Conservation (phyloP, 2,113 vertebrate species). For the Mesitornis unicolor region DNA sequence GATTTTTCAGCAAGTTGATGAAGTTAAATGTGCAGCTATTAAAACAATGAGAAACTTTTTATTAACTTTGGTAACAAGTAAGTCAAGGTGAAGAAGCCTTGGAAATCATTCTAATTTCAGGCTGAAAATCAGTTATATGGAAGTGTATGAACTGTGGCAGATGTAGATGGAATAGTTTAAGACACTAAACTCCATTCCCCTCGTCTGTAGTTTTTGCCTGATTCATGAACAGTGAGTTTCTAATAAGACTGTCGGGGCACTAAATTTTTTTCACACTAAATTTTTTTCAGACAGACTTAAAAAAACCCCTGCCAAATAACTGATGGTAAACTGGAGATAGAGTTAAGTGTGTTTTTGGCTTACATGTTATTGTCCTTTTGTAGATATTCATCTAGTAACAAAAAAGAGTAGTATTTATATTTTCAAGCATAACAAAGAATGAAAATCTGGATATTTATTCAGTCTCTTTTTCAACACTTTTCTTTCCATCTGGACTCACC, state of each 20-base stretch:
- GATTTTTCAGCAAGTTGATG: neutral
- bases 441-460: neutral
- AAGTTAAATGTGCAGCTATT: neutral
- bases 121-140: neutral
- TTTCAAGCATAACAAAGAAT: neutral
- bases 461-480: neutral
- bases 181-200: neutral
- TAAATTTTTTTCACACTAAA: neutral
- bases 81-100: neutral
- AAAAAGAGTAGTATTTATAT: neutral
- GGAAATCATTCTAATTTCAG: neutral
- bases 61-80: neutral
- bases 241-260: neutral
- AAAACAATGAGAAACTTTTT: neutral
- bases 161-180: neutral
- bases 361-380: neutral
- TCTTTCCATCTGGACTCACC: neutral
- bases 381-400: neutral
- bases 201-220: neutral
- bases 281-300: neutral
- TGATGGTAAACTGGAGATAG: neutral
- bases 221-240: neutral
- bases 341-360: neutral
- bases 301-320: neutral
- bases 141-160: neutral